Evolutionary conservation across 1,140 invertebrate genomes (phyloP), one percentile per base, ranked within the genome.

Genomic region (Steinernema khuongi): DNA sequence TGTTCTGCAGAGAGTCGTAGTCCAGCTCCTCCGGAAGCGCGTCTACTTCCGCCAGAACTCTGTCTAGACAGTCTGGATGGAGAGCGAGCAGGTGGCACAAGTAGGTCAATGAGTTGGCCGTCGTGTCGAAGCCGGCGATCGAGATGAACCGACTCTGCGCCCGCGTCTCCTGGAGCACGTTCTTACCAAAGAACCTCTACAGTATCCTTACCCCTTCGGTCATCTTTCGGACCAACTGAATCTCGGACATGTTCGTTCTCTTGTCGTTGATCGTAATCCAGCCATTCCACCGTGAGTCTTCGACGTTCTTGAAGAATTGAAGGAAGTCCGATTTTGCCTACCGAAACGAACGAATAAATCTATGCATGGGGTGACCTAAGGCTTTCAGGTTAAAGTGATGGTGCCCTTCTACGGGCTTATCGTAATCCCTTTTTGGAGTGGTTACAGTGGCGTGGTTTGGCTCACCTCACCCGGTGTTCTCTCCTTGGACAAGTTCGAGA

Each of bases 251-350:
- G 4, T 60, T 7, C 22, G 50, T 60, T 4, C 50, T 7, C 22
- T 60, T 14, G 19, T 60, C 50, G 50, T 60, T 60, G 4, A 4
- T 22, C 7, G 50, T 60, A 7, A 14, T 22, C 50, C 50, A 60
- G 19, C 11, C 11, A 22, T 22, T 7, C 50, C 50, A 60, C 4
- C 4, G 11, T 26, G 50, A 26, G 26, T 60, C 50, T 60, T 60
- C 50, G 50, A 60, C 50, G 50, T 60, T 60, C 50, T 60, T 60
- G 50, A 60, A 60, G 50, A 60, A 60, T 60, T 60, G 50, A 14
- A 60, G 50, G 26, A 60, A 60, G 50, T 60, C 50, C 50, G 50
- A 60, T 26, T 60, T 60, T 60, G 11, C 50, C 50, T 60, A 60
- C 19, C 50, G 26, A 60, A 60, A 60, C 50, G 26, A 22, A 60